Base-by-base conservation (phyloP, 2,113 vertebrate species). In the Rhinichthys klamathensis region DNA sequence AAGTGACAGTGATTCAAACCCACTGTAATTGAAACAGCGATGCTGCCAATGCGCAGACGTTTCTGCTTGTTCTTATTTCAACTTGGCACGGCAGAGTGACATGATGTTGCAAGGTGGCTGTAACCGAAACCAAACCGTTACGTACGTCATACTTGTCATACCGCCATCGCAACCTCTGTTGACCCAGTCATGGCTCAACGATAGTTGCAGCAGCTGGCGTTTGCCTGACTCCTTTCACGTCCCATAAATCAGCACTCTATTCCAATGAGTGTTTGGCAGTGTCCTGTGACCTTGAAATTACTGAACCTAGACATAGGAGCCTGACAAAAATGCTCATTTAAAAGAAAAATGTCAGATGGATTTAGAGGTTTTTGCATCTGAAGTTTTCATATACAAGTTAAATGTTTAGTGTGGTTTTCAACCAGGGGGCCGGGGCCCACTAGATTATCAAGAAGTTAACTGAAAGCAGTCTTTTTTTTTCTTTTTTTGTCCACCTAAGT, bases 101-200 rank as follows among this genome's bases (percentile, higher is more conserved):
- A 69, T 78, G 70, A 70, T 82, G 87, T 60, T 60, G 78, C 77
- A 49, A 41, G 58, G 63, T n/a, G 81, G 70, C 77, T 10, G 70
- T 82, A 77, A 84, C 56, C 63, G 6, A 84, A 82, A 70, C 82
- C 23, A 38, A 82, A 73, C 54, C 23, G 41, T 60, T 69, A 67
- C 4, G 63, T 82, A 84, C 72, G 88, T 89, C 88, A 84, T 60
- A 73, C 73, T 73, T 56, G 72, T 73, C 87, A 84, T 80, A 74
- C 75, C 16, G 54, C 41, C 44, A 51, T 75, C 30, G 70, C 79
- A 67, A 72, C 61, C 70, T 74, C 51, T 74, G 25, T 69, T 61
- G 85, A 82, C 63, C 72, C 85, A 77, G 51, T 72, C 81, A 56
- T 51, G 69, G 56, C 58, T 84, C 16, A 72, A 44, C 61, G 16